Percentiles rank a stretch among this genome's conserved stretches.
These are phyloP conservation scores for Polia nebulosa DNA, from an alignment of 2,888 invertebrate genomes.

Conservation along the genomic window DNA sequence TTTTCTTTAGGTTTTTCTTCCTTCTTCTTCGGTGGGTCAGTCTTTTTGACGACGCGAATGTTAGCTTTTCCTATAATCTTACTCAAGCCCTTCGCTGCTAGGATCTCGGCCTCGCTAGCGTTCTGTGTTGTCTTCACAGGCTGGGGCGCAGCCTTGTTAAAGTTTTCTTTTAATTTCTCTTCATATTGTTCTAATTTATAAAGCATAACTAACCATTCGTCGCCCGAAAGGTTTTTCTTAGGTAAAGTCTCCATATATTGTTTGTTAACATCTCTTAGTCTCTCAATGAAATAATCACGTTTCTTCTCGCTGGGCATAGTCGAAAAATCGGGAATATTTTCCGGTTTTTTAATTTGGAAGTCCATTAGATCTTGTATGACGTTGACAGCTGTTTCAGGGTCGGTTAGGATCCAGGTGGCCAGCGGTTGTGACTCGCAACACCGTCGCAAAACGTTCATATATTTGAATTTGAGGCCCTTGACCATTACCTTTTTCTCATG, in stretches of 20 bases:
- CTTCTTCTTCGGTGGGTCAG: slow-evolving; percentile 70
- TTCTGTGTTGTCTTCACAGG: slow-evolving; percentile 67
- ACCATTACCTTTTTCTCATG: slow-evolving; percentile 81
- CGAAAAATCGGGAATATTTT: slow-evolving; percentile 76
- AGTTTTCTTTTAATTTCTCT: slow-evolving; percentile 77
- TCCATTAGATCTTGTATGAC: slow-evolving; percentile 84
- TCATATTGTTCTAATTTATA: slow-evolving; percentile 84
- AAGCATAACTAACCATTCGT: slow-evolving; percentile 86
- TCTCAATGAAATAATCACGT: slow-evolving; percentile 80
- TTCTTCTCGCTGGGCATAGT: slow-evolving; percentile 76
- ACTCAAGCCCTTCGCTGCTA: slow-evolving; percentile 86
- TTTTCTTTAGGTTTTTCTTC: slow-evolving; percentile 62
- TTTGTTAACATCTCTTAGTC: slow-evolving; percentile 80
- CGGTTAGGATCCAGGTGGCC: slow-evolving; percentile 78
- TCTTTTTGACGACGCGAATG: slow-evolving; percentile 72
- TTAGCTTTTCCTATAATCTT: slow-evolving; percentile 86
- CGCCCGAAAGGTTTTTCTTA: slow-evolving; percentile 79
- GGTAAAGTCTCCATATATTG: slow-evolving; percentile 84
- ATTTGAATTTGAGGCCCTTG: slow-evolving; percentile 83
- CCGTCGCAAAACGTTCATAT: slow-evolving; percentile 81
- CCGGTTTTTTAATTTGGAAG: slow-evolving; percentile 75
- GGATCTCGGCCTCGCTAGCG: slow-evolving; percentile 86
- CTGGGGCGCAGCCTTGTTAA: slow-evolving; percentile 74
- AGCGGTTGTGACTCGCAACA: slow-evolving; percentile 83
- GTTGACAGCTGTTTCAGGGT: slow-evolving; percentile 81